Evolutionary conservation across 2,113 vertebrate genomes (phyloP), one percentile per base, ranked within the genome.

Genomic region (Emydura subglobosa): DNA sequence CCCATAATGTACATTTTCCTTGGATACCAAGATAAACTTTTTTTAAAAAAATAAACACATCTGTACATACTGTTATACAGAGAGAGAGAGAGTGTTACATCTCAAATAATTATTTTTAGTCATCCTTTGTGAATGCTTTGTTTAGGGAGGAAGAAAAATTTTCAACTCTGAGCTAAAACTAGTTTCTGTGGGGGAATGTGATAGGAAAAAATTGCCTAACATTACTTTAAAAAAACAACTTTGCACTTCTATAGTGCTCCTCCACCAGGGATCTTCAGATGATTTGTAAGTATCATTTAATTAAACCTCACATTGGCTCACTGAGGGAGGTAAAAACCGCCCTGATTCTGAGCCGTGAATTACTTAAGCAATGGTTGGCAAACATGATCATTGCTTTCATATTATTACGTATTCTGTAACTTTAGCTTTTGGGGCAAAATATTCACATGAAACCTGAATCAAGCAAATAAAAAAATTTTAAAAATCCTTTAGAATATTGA

Each of bases 1-100:
- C 91, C 22, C 27, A 10, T 97, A 91, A 94, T 51, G 6, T 86
- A 53, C 21, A 95, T 83, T 55, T 80, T 96, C 89, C 59, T 34
- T 96, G 53, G 17, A 47, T 34, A 4, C 5, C 42, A 96, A 44
- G 47, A n/a, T 21, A 81, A 83, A n/a, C 14, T 94, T 2, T 80
- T 50, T 84, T 90, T 89, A 54, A 79, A 4, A 53, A 53, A 50
- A 68, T 68, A n/a, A 68, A n/a, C 3, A 44, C 11, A 68, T 7
- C 13, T 34, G 0, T 42, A 25, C 10, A 51, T 51, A 53, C 0
- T 5, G 49, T 91, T 42, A 8, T 39, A 74, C 65, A n/a, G 57
- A 54, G 49, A 68, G 17, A 68, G 61, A 34, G 59, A 61, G 29
- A 31, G 59, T 61, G 14, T 44, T 51, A 49, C 7, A n/a, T n/a